These are phyloP conservation scores for Spisula solida DNA, from an alignment of 2,888 invertebrate species.

Conservation along the genomic window DNA sequence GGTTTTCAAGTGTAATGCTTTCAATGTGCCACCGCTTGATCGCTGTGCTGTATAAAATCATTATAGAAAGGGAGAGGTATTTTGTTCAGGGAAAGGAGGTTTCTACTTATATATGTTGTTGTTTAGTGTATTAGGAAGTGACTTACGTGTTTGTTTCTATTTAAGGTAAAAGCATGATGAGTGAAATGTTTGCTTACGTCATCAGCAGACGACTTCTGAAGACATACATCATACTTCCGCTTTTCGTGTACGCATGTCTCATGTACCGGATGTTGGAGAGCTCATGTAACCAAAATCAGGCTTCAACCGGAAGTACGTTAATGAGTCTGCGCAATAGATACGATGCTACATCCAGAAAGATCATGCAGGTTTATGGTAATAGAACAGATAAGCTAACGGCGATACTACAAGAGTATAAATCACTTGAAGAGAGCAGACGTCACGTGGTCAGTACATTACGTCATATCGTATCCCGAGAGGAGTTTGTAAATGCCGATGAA, in stretches of 20 bases:
- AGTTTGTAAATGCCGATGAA: not conserved
- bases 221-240: conserved; percentile 58
- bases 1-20: too few relatives aligned
- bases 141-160: not conserved
- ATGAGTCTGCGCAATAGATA: conserved; percentile 26
- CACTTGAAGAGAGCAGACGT: conserved; percentile 55
- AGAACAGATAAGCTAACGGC: conserved; percentile 43
- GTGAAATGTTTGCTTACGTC: conserved; percentile 29
- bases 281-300: conserved; percentile 50
- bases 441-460: conserved; percentile 41
- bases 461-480: conserved; percentile 32
- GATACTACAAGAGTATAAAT: conserved; percentile 61
- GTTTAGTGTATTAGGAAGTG: too few relatives aligned
- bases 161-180: not conserved
- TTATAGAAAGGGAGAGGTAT: too few relatives aligned
- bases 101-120: too few relatives aligned
- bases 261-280: conserved; percentile 69
- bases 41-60: too few relatives aligned
- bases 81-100: too few relatives aligned
- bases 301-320: not conserved
- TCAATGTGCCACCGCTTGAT: too few relatives aligned
- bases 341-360: conserved; percentile 53
- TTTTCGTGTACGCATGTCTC: conserved; percentile 61
- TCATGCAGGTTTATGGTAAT: conserved; percentile 60
- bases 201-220: conserved; percentile 46